These are phyloP conservation scores for Apotomis capreana DNA, from an alignment of 2,888 invertebrate species.

Conservation along the genomic window DNA sequence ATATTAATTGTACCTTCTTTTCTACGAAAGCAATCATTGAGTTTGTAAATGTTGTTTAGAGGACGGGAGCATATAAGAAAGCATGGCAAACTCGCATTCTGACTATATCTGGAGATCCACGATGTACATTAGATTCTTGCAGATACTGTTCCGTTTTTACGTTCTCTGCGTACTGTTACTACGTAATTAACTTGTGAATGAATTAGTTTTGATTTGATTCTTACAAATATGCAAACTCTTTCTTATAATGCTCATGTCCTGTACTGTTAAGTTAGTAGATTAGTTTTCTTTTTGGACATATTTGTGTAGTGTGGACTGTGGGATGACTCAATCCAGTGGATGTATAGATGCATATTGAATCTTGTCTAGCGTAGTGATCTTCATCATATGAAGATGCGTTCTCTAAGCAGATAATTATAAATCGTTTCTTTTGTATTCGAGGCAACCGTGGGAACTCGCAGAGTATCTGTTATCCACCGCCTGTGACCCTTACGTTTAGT, in stretches of 20 bases:
- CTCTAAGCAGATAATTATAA: slow-evolving; percentile 39
- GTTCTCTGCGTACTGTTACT: not conserved
- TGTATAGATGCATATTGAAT: slow-evolving; percentile 51
- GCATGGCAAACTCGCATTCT: slow-evolving; percentile 10
- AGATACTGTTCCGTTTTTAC: not conserved
- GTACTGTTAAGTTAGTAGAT: slow-evolving; percentile 62
- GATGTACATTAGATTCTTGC: slow-evolving; percentile 15
- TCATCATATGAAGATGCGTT: slow-evolving; percentile 37
- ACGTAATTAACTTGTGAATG: not conserved
- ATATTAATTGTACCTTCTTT: slow-evolving; percentile 66
- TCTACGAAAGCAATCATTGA: slow-evolving; percentile 77
- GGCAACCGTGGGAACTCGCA: not conserved
- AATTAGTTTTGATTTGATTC: not conserved
- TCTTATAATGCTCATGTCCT: slow-evolving; percentile 63
- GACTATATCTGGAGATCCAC: slow-evolving; percentile 26
- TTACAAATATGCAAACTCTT: slow-evolving; percentile 23
- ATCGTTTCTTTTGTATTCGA: slow-evolving; percentile 23
- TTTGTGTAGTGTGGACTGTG: slow-evolving; percentile 62
- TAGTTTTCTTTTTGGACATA: slow-evolving; percentile 66
- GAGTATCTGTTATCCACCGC: not conserved
- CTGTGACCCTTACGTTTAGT: slow-evolving; percentile 18
- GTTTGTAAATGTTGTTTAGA: slow-evolving; percentile 74
- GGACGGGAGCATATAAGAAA: slow-evolving; percentile 64
- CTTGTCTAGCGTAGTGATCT: slow-evolving; percentile 57
- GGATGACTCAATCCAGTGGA: slow-evolving; percentile 52